phyloP scores from a whole-genome alignment of 2,113 vertebrate species.

The Trematocara nigrifrons region DNA sequence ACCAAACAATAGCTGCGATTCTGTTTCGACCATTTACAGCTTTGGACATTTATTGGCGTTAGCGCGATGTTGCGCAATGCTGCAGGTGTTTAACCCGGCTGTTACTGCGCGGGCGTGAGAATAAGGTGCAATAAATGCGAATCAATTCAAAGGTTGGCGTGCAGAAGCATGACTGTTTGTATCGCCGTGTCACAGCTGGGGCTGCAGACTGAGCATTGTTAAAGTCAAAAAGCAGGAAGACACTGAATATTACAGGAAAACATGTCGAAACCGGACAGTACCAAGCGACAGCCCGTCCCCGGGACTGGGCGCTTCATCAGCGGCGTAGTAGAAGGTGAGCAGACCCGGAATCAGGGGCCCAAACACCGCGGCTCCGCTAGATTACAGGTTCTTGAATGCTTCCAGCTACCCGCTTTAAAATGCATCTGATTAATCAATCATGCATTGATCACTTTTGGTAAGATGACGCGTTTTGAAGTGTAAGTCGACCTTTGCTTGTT shows the following conservation, averaged over 20 bases:
- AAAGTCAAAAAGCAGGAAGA: not conserved
- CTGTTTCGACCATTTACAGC: not conserved
- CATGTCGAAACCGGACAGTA: constrained; percentile 40
- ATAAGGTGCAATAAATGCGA: not conserved
- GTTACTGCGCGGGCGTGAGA: constrained; percentile 65
- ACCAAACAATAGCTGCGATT: not conserved
- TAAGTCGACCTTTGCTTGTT: constrained; percentile 54
- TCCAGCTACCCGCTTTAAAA: not conserved
- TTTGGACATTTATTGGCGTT: not conserved
- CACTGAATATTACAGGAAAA: not conserved
- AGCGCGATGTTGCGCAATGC: not conserved
- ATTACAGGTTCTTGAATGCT: not conserved
- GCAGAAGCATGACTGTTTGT: not conserved
- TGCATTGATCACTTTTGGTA: not conserved
- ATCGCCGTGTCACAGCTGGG: not conserved
- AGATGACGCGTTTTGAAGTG: not conserved
- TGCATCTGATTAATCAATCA: not conserved
- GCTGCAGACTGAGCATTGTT: not conserved
- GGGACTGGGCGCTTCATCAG: constrained; percentile 79
- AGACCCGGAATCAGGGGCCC: not conserved
- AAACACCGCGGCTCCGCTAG: not conserved
- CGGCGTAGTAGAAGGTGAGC: constrained; percentile 92
- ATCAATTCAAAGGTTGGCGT: not conserved
- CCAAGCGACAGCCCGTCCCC: not conserved
- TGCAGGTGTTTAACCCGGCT: not conserved